Percentiles rank a stretch among this genome's conserved stretches.
Conservation (phyloP, 2,888 invertebrate species). For the Syrista parreyssii region DNA sequence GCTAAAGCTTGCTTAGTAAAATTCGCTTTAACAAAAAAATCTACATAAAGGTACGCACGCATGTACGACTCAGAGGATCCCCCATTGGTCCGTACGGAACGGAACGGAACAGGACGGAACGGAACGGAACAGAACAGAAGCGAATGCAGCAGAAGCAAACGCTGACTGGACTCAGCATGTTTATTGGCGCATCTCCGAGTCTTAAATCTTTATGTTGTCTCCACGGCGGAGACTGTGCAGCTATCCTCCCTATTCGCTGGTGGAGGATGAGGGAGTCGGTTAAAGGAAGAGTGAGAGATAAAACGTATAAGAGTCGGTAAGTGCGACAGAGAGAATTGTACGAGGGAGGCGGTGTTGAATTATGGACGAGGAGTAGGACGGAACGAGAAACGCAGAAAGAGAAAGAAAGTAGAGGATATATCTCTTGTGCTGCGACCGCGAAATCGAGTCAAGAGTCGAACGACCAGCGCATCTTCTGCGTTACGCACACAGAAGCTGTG, state of each 20-base stretch:
- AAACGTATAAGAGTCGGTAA: conserved; percentile 21
- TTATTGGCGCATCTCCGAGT: conserved; percentile 66
- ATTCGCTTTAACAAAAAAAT: not conserved
- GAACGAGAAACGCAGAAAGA: conserved; percentile 37
- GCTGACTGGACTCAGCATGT: conserved; percentile 64
- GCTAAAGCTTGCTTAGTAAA: not conserved
- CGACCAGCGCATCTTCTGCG: conserved; percentile 41
- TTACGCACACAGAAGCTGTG: conserved; percentile 59
- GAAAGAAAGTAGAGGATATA: conserved; percentile 53
- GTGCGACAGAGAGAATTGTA: conserved; percentile 2
- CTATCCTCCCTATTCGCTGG: conserved; percentile 33
- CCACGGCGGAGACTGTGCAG: conserved; percentile 56
- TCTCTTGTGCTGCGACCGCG: conserved; percentile 53
- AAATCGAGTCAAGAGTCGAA: conserved; percentile 59
- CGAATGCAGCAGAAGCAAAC: conserved; percentile 55
- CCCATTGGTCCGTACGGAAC: conserved; percentile 23
- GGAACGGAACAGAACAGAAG: conserved; percentile 37
- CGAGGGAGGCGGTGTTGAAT: conserved; percentile 14
- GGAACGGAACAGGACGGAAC: conserved; percentile 37
- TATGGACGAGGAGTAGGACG: conserved; percentile 23
- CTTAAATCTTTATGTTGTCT: conserved; percentile 67
- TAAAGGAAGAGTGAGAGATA: conserved; percentile 30
- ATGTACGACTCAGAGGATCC: conserved; percentile 12
- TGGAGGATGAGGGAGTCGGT: conserved; percentile 30
- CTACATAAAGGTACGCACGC: conserved; percentile 5